Percentiles rank a stretch among this genome's conserved stretches.
phyloP scores from a whole-genome alignment of 2,888 invertebrate species.

The Drosophila mayaguana region DNA sequence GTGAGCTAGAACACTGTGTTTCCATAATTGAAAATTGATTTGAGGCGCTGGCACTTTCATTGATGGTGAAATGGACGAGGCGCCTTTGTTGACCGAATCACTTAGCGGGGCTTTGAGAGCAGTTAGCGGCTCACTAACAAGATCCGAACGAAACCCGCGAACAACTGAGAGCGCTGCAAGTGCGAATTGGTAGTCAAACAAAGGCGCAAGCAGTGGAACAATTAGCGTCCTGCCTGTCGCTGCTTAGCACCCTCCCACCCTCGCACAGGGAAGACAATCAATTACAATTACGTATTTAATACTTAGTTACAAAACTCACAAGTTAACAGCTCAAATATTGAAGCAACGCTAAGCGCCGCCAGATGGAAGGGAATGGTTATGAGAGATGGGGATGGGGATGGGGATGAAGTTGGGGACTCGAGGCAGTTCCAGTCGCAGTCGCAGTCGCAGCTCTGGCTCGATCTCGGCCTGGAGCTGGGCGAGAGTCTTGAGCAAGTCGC shows the following conservation, averaged over 20 bases:
- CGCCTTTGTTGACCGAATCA: constrained; percentile 71
- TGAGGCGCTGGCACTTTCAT: constrained; percentile 1
- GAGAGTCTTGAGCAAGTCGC: constrained; percentile 34
- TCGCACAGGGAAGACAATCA: constrained; percentile 60
- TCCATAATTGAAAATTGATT: constrained; percentile 11
- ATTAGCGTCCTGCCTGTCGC: constrained; percentile 59
- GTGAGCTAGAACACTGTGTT: constrained; percentile 4
- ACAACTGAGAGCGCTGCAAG: constrained; percentile 41
- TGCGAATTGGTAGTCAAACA: constrained; percentile 74
- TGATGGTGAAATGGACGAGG: constrained; percentile 32
- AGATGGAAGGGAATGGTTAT: constrained; percentile 10
- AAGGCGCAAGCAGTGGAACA: constrained; percentile 78
- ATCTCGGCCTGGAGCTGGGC: not conserved
- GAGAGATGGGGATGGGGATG: not conserved
- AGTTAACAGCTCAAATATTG: constrained; percentile 68
- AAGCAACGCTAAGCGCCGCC: constrained; percentile 66
- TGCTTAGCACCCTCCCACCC: constrained; percentile 4
- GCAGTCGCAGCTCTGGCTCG: not conserved
- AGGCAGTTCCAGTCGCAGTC: not conserved
- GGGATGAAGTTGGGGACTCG: not conserved
- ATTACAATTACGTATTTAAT: constrained; percentile 58
- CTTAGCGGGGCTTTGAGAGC: constrained; percentile 80
- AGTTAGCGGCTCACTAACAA: constrained; percentile 68
- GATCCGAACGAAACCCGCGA: not conserved
- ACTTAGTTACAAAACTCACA: constrained; percentile 57